phyloP scores from a whole-genome alignment of 2,888 invertebrate species.

The Elysia crispata region DNA sequence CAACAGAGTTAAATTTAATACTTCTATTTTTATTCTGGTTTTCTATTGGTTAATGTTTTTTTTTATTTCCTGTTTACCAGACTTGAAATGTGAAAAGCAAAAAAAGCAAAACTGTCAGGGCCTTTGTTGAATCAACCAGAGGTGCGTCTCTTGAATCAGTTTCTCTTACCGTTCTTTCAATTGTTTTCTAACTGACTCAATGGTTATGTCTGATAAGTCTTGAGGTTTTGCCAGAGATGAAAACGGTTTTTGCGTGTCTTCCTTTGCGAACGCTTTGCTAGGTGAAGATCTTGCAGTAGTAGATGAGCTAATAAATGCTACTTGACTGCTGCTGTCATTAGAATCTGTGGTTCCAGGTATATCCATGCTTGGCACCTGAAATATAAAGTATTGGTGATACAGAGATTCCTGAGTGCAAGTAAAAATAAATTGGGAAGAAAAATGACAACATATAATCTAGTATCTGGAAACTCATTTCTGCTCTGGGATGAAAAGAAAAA shows the following conservation, averaged over 20 bases:
- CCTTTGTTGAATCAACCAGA: too few species aligned
- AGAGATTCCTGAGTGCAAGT: too few species aligned
- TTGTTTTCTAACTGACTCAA: constrained; percentile 73
- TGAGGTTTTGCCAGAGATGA: constrained; percentile 51
- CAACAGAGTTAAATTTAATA: too few species aligned
- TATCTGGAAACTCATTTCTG: too few species aligned
- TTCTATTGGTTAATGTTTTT: too few species aligned
- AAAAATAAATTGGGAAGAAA: too few species aligned
- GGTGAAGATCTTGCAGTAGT: constrained; percentile 10
- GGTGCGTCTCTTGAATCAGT: too few species aligned
- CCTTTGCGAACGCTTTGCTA: neutral
- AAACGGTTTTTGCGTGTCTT: constrained; percentile 51
- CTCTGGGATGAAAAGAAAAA: too few species aligned
- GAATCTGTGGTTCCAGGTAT: constrained; percentile 16
- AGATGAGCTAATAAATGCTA: constrained; percentile 29
- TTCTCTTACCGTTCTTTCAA: constrained; percentile 76
- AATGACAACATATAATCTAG: too few species aligned
- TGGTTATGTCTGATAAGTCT: constrained; percentile 63
- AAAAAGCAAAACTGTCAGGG: too few species aligned
- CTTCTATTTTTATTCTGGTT: too few species aligned
- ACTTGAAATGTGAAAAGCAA: neutral
- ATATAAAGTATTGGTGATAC: neutral
- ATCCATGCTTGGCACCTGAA: constrained; percentile 43
- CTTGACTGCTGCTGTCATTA: constrained; percentile 21
- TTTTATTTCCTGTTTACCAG: neutral